Base-by-base conservation (phyloP, 2,888 invertebrate genomes). In the Cynaeus angustus region DNA sequence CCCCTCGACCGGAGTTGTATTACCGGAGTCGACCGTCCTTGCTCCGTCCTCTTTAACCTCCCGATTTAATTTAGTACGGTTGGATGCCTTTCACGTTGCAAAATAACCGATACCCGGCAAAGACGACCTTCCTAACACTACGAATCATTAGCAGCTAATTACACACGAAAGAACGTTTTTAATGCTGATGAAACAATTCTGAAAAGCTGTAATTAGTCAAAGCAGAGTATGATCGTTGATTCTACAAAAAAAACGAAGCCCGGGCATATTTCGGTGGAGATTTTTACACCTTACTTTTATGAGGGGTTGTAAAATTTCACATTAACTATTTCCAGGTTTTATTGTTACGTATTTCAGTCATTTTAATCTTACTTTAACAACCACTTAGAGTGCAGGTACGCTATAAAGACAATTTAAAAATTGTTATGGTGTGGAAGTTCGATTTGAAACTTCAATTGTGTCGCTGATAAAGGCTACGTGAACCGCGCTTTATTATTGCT, bases 21-120 rank as follows among this genome's bases (percentile, higher is more conserved):
- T 59, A 59, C 50, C 59, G 48, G 62, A 55, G 59, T 21, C 41
- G 56, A 26, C 41, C 66, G 65, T 71, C 66, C 58, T 68, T 45
- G 62, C 66, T 62, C 70, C 52, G 72, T 70, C 70, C 69, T 72
- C 66, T 55, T 53, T 53, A 53, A 65, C 30, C 53, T 53, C 55
- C 55, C 55, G 66, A 56, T 66, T 66, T 66, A 66, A 66, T 66
- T 66, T 66, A 38, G 48, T 56, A 56, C 66, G 66, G 66, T 56
- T 21, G 66, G 66, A 56, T 66, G 66, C 56, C 56, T 66, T 52
- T 45, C 65, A 55, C 53, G 53, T 43, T 43, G 56, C 43, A 66
- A 66, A 66, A 66, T 56, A 66, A 66, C 66, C 66, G 56, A 66
- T 66, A 56, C 56, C 30, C n/a, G 33, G 16, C 56, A 41, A 33